Evolutionary conservation across 2,113 vertebrate genomes (phyloP), one percentile per base, ranked within the genome.

Genomic region (Pseudopodoces humilis): DNA sequence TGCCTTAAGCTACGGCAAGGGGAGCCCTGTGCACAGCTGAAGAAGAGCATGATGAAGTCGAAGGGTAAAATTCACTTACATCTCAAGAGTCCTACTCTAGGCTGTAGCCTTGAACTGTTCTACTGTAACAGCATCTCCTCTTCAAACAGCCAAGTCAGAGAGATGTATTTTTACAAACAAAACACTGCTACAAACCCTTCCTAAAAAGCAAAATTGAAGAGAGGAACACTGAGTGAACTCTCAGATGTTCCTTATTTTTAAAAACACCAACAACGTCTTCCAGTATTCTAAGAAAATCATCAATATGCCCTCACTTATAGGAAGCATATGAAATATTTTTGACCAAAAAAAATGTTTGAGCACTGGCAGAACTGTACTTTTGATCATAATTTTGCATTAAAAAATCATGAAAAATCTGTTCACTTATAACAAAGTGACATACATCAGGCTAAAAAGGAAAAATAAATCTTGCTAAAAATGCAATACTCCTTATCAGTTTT

Each of bases 231-330:
- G 24, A 68, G 15, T 21, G 25, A 71, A 74, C 53, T 87, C 41
- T 56, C 55, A 69, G 82, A 71, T n/a, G 15, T 23, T 86, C 31
- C 46, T 33, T 43, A 27, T 30, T 68, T 85, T 43, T 44, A 25
- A 86, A 24, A 58, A n/a, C 12, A 47, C 20, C 43, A 49, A 2
- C 39, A 47, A 1, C 15, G 47, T 16, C 39, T 91, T 77, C 43
- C 60, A 39, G 12, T 35, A 59, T 22, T 10, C 52, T 0, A 55
- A 43, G 30, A 91, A 90, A 89, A 88, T 9, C 1, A 85, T 31
- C 0, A 0, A 47, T 44, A 35, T 0, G 2, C 10, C 39, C 27
- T 90, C 47, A 35, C 15, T 53, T 41, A 43, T 3, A 15, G 77
- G 27, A 92, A 88, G 68, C 31, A 28, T 7, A 20, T 11, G 41